Evolutionary conservation across 2,888 invertebrate genomes (phyloP), one percentile per base, ranked within the genome.

Genomic region (Rutpela maculata): DNA sequence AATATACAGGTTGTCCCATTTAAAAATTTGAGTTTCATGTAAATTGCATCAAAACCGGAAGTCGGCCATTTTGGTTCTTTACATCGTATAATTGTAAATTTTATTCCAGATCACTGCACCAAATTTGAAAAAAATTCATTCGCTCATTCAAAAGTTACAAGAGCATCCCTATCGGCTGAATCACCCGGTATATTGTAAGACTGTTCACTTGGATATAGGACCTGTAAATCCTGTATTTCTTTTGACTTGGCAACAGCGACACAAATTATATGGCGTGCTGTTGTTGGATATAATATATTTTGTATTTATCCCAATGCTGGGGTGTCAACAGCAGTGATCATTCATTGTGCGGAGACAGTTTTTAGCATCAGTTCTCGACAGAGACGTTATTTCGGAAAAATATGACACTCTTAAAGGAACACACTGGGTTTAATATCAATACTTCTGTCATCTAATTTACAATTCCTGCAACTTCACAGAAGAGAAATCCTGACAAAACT

Each of bases 281-380:
- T 10, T 56, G 75, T 31, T 31, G 15, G 22, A 22, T n/a, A 22
- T 26, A 26, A 50, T 50, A 85, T 86, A 84, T 85, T 86, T 86
- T 86, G 84, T 86, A 86, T 87, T 86, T 86, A 86, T 87, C 85
- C 84, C 81, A 81, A 81, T 85, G 84, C 71, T 35, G 12, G 83
- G 82, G 83, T 87, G 88, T 87, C 88, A 87, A 82, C 85, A 81
- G 81, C 87, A 87, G 87, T 84, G 86, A 88, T 88, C 87, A 87
- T 87, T 87, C 86, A 87, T 87, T 86, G 72, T 73, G 71, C 56
- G 55, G 69, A 68, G 67, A 78, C 80, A 63, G 72, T 82, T 81
- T 79, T 81, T 75, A 78, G 78, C 81, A 81, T 79, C 82, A 79
- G 80, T 80, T 82, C 78, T 43, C 77, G 83, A 81, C 83, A 80